phyloP scores from a whole-genome alignment of 2,797 vertebrate genomes.

The Oreortyx pictus region DNA sequence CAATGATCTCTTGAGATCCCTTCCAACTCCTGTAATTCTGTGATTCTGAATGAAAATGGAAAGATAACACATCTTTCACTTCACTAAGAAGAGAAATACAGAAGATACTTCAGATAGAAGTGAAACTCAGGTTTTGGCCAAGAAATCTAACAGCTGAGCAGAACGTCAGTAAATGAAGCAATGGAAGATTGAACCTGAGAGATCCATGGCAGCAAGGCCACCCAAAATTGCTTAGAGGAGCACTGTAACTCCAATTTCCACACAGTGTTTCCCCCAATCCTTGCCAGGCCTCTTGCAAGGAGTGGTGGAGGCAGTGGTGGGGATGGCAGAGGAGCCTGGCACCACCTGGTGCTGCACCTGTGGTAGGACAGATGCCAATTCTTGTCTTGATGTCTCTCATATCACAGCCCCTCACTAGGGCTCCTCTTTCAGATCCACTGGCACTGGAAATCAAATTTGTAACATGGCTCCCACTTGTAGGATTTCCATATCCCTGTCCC shows the following conservation, averaged over 20 bases:
- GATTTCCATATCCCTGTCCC: not conserved
- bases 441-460: not conserved
- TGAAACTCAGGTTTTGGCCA: not conserved
- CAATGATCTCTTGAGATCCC: too few relatives aligned
- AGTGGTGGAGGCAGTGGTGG: not conserved
- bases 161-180: accelerated
- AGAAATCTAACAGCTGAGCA: not conserved
- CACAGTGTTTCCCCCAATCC: not conserved
- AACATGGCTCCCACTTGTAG: not conserved
- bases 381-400: not conserved
- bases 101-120: not conserved
- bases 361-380: constrained; percentile 20
- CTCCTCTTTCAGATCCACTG: not conserved
- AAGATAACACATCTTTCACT: not conserved
- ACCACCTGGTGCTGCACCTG: constrained; percentile 50
- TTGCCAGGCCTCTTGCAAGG: not conserved
- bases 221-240: not conserved
- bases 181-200: not conserved
- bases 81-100: not conserved
- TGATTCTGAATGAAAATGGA: not conserved
- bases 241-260: not conserved
- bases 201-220: not conserved
- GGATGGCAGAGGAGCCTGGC: constrained; percentile 27
- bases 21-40: too few relatives aligned
- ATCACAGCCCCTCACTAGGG: not conserved